These are phyloP conservation scores for Tricholaema leucomelas DNA, from an alignment of 2,113 vertebrate species.

Conservation along the genomic window DNA sequence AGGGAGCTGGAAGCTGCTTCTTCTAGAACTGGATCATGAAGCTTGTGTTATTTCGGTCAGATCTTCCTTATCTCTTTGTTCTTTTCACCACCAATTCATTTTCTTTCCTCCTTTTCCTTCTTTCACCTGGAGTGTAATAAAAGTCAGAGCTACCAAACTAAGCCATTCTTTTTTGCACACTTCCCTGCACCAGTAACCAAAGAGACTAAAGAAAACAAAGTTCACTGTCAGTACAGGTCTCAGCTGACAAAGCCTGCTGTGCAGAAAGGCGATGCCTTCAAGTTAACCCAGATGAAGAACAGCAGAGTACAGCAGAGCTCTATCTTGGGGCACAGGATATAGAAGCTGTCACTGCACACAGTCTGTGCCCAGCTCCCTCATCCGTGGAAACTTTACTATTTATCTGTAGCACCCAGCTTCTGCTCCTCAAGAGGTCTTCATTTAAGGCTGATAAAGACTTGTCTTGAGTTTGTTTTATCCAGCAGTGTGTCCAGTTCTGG, in stretches of 20 bases:
- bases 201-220: not conserved
- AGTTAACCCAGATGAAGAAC: not conserved
- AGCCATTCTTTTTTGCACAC: not conserved
- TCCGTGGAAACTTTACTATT: not conserved
- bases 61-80: not conserved
- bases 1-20: no score
- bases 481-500: no score
- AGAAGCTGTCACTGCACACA: not conserved
- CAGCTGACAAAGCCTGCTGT: not conserved
- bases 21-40: not conserved
- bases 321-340: not conserved
- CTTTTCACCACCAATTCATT: not conserved
- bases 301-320: not conserved
- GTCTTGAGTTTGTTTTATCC: not conserved
- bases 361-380: not conserved
- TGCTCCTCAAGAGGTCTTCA: not conserved
- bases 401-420: not conserved
- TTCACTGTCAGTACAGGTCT: not conserved
- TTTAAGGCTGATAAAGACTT: not conserved
- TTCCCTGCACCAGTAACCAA: not conserved
- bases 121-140: not conserved
- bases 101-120: not conserved
- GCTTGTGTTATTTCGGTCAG: not conserved
- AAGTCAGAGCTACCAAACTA: not conserved
- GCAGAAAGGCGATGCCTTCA: not conserved